These are phyloP conservation scores for Hypomesus transpacificus DNA, from an alignment of 2,113 vertebrate genomes.

Conservation along the genomic window DNA sequence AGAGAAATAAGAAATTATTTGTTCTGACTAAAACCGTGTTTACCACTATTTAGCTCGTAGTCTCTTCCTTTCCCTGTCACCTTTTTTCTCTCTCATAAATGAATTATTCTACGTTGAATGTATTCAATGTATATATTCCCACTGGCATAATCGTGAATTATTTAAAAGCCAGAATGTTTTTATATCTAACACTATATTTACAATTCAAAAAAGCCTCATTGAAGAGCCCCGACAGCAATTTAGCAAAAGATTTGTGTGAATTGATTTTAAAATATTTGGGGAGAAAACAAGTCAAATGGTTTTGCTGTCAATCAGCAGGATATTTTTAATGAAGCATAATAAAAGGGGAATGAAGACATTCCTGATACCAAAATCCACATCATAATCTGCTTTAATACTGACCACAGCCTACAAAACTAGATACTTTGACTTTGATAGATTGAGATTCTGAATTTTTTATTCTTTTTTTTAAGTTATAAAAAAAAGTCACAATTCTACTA, in stretches of 20 bases:
- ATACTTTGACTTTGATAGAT: not conserved
- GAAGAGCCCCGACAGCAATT: constrained; percentile 1
- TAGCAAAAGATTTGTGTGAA: not conserved
- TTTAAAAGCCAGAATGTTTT: constrained; percentile 9
- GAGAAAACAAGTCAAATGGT: constrained; percentile 9
- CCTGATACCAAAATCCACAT: not conserved
- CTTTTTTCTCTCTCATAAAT: not conserved
- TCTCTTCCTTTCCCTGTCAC: not conserved
- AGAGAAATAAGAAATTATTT: too few relatives aligned
- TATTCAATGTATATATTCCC: not conserved
- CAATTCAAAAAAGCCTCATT: constrained; percentile 1
- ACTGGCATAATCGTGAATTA: not conserved
- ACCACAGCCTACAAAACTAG: not conserved
- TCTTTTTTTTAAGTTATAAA: too few relatives aligned
- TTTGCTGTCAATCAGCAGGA: not conserved
- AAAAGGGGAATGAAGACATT: not conserved
- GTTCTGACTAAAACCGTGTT: not conserved
- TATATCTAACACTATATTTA: constrained; percentile 4
- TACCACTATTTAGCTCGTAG: too few relatives aligned
- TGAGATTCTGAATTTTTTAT: too few relatives aligned
- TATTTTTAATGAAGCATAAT: not conserved
- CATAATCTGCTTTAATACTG: too few relatives aligned
- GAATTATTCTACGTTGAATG: not conserved
- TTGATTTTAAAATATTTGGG: constrained; percentile 2
- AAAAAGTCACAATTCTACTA: too few relatives aligned